Percentiles rank a stretch among this genome's conserved stretches.
Conservation (phyloP, 2,797 vertebrate genomes). For the Phoxinus dragarum region DNA sequence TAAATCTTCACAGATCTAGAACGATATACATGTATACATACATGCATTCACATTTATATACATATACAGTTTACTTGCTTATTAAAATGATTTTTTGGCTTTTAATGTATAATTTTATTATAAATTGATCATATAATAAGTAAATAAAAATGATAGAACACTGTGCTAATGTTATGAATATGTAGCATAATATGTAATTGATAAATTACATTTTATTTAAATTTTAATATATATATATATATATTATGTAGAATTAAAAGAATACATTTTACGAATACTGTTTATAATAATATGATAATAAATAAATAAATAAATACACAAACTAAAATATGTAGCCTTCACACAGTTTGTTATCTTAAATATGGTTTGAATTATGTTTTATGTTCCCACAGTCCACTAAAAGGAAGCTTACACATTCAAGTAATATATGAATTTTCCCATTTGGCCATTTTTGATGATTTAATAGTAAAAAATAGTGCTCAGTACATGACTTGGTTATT, state of each 20-base stretch:
- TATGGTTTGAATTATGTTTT: slow-evolving; percentile 6
- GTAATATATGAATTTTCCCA: slow-evolving; percentile 45
- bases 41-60: background rate
- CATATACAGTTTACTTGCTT: no score
- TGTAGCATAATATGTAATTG: no score
- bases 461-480: slow-evolving; percentile 50
- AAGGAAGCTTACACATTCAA: slow-evolving; percentile 17
- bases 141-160: no score
- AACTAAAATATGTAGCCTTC: background rate
- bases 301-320: background rate
- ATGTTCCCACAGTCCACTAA: slow-evolving; percentile 25
- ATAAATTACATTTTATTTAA: no score
- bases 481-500: slow-evolving; percentile 39
- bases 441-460: slow-evolving; percentile 46
- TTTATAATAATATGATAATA: background rate
- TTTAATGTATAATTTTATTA: background rate
- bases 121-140: background rate
- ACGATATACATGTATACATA: background rate
- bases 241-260: background rate
- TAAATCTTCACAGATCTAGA: background rate
- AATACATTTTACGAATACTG: background rate
- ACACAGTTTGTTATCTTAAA: background rate
- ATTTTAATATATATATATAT: no score
- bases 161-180: no score
- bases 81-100: background rate